phyloP scores from a whole-genome alignment of 64 coral and sea anemone species.

The Catalaphyllia jardinei region DNA sequence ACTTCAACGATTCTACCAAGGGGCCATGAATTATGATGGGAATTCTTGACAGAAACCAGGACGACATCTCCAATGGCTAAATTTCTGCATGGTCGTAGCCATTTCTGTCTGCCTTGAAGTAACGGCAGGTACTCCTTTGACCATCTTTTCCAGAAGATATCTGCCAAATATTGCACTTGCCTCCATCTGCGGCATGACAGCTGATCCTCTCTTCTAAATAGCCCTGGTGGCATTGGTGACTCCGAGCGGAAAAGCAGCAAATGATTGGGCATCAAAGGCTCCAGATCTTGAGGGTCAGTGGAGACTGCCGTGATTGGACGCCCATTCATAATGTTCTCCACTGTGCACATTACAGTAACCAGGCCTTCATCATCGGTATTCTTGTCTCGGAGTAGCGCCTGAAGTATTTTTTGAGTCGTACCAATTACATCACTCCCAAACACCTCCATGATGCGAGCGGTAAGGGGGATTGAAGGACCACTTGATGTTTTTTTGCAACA shows the following conservation, averaged over 20 bases:
- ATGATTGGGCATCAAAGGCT: not conserved
- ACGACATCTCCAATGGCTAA: not conserved
- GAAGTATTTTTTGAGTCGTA: not conserved
- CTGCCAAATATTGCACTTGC: not conserved
- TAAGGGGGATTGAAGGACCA: not conserved
- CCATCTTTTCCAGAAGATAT: not conserved
- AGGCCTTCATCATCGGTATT: not conserved
- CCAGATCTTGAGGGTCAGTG: not conserved
- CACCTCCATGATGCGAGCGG: not conserved
- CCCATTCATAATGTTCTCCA: not conserved
- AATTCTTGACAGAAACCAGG: not conserved
- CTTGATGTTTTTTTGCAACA: not conserved
- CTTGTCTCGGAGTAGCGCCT: not conserved
- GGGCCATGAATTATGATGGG: not conserved
- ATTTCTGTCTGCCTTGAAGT: not conserved
- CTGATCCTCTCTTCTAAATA: not conserved
- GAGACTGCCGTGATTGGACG: not conserved
- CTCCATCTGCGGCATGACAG: not conserved
- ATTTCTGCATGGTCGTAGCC: not conserved
- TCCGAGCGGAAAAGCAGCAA: not conserved
- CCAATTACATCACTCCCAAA: not conserved
- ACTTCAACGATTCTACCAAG: not conserved
- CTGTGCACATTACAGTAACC: not conserved
- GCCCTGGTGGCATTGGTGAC: not conserved
- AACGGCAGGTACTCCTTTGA: not conserved